Evolutionary conservation across 2,888 invertebrate species (phyloP), one percentile per base, ranked within the genome.

Genomic region (Harpalus rubripes): DNA sequence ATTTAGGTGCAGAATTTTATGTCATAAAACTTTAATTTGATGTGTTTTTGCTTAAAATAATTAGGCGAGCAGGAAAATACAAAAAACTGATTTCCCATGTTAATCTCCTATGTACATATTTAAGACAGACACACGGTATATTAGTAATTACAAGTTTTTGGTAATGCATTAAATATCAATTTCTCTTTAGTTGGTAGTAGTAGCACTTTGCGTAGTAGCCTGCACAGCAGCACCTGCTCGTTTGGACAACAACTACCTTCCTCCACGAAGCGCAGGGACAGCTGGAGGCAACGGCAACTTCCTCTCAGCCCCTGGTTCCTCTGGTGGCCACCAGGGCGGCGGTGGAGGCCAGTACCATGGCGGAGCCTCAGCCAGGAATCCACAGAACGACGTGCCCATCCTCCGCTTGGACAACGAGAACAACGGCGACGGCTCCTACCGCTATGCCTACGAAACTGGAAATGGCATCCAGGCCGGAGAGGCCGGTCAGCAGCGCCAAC

Each of bases 401-500:
- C 84, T 92, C 7, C 90, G 90, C n/a, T 91, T 89, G 85, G 91
- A 91, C 63, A 91, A 90, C 85, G 91, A 92, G 7, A 88, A 90
- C 84, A 88, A 87, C 52, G 92, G 92, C 15, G 92, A 93, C 82
- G 93, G 93, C 61, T 89, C 89, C 86, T 93, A 91, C 90, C 89
- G 86, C 85, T 92, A 92, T 86, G 88, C 87, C 92, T 93, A 94
- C 89, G 95, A 96, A 92, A 94, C 96, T 78, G 95, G 94, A 87
- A 96, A 96, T 88, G 95, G 95, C 85, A 96, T 96, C 80, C 94
- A 95, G 88, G 95, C 94, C 1, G 94, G 95, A 89, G 96, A 96
- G 90, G 92, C 93, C 59, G 96, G 96, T 16, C 94, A 95, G 84
- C 94, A 94, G 88, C 32, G 32, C 32, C 94, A 95, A 84, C 93